A percentile compares a stretch with the other conserved stretches of the same genome.
phyloP scores from a whole-genome alignment of 2,888 invertebrate genomes.

The Dorcus parallelipipedus region DNA sequence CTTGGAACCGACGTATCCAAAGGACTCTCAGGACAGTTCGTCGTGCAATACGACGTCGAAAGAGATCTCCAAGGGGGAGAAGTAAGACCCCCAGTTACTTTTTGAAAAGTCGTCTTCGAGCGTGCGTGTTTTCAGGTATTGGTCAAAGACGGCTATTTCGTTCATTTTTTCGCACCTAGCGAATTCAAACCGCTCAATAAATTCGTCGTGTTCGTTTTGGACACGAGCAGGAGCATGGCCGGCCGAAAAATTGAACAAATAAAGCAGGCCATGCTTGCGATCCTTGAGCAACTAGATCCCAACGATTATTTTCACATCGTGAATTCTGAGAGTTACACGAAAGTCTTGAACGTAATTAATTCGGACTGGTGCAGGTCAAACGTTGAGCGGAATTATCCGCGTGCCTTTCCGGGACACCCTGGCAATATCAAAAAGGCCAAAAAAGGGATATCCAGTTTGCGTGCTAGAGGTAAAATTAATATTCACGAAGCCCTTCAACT shows the following conservation, averaged over 20 bases:
- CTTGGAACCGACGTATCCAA: constrained; percentile 42
- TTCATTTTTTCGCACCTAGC: constrained; percentile 70
- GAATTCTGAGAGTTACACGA: constrained; percentile 56
- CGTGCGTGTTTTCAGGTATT: constrained; percentile 47
- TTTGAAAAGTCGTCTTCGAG: background rate
- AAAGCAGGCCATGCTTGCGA: constrained; percentile 62
- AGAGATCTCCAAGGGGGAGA: constrained; percentile 58
- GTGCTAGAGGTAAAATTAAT: constrained; percentile 63
- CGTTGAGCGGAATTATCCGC: constrained; percentile 33
- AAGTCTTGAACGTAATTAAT: constrained; percentile 51
- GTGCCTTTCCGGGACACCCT: constrained; percentile 53
- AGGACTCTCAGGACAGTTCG: constrained; percentile 62
- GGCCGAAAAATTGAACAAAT: constrained; percentile 65
- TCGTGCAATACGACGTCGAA: constrained; percentile 68
- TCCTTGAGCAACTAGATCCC: constrained; percentile 58
- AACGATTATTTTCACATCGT: constrained; percentile 68
- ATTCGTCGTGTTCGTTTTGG: constrained; percentile 71
- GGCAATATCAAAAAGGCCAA: constrained; percentile 60
- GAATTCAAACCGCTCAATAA: constrained; percentile 59
- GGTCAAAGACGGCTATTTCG: constrained; percentile 70
- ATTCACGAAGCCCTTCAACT: constrained; percentile 62
- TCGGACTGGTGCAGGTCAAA: background rate
- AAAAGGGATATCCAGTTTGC: constrained; percentile 54
- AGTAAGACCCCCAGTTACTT: constrained; percentile 35
- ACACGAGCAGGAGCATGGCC: constrained; percentile 73